phyloP scores from a whole-genome alignment of 1,140 invertebrate species.

The Paramacrobiotus metropolitanus region DNA sequence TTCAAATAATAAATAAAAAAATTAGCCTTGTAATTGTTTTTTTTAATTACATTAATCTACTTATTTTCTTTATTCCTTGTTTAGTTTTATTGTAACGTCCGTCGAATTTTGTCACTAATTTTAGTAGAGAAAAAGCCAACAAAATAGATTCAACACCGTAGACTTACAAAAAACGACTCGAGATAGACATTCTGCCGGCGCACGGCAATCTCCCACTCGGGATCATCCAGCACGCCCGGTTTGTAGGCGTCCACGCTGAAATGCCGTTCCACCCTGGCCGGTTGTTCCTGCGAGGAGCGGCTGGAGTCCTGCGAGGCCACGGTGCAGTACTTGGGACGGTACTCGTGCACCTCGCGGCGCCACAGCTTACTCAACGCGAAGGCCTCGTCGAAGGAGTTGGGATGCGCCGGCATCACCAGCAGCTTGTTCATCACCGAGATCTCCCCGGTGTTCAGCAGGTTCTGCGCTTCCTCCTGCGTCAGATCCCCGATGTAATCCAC shows the following conservation, averaged over 20 bases:
- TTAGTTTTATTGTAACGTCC: too few species aligned
- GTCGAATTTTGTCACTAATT: too few species aligned
- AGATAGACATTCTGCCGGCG: not conserved
- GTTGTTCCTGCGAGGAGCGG: not conserved
- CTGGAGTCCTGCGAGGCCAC: constrained; percentile 20
- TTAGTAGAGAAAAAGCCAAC: too few species aligned
- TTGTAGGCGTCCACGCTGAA: constrained; percentile 31
- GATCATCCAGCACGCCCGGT: constrained; percentile 73
- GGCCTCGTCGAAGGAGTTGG: not conserved
- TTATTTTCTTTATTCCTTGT: too few species aligned
- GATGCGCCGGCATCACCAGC: not conserved
- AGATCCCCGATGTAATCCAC: not conserved
- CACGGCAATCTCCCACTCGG: constrained; percentile 32
- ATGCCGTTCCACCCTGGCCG: not conserved
- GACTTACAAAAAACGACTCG: constrained; percentile 2
- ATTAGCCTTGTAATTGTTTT: too few species aligned
- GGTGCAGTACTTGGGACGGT: constrained; percentile 9
- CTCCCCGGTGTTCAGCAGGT: constrained; percentile 3
- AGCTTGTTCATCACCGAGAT: not conserved
- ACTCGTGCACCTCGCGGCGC: constrained; percentile 6
- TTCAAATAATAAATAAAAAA: too few species aligned
- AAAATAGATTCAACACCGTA: too few species aligned
- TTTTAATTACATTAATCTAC: too few species aligned
- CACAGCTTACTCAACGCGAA: not conserved
- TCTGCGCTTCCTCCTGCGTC: not conserved